phyloP scores from a whole-genome alignment of 2,888 invertebrate species.

The Caradrina clavipalpis region DNA sequence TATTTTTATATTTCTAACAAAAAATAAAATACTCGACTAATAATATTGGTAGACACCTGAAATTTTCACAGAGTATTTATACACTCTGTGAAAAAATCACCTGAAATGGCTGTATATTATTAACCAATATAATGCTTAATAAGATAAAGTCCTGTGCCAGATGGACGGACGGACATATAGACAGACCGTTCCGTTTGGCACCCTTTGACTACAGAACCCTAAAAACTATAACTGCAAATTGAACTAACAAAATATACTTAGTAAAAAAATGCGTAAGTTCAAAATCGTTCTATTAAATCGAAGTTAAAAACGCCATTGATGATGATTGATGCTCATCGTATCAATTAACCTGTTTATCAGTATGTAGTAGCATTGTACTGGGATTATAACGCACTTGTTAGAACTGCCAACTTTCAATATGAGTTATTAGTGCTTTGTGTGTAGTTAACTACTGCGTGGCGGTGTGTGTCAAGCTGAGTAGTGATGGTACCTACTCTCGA shows the following conservation, averaged over 20 bases:
- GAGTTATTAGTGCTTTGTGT: conserved; percentile 57
- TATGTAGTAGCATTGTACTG: conserved; percentile 46
- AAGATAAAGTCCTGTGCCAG: no score
- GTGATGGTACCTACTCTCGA: conserved; percentile 21
- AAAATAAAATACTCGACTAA: no score
- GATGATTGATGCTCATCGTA: conserved; percentile 72
- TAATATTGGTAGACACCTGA: no score
- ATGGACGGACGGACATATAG: no score
- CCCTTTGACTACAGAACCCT: no score
- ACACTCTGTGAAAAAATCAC: no score
- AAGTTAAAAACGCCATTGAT: conserved; percentile 60
- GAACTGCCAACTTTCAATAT: conserved; percentile 52
- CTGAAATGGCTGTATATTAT: no score
- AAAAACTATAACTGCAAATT: conserved; percentile 16
- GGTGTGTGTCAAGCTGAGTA: conserved; percentile 15
- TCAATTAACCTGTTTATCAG: conserved; percentile 62
- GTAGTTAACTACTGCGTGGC: conserved; percentile 23
- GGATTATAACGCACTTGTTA: conserved; percentile 50
- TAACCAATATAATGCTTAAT: no score
- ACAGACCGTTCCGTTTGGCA: no score
- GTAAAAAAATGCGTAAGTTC: conserved; percentile 5
- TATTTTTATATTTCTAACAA: no score
- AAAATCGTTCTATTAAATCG: conserved; percentile 48
- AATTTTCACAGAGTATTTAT: no score
- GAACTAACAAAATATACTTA: conserved; percentile 11